These are phyloP conservation scores for Ceraclea dissimilis DNA, from an alignment of 2,888 invertebrate species.

Conservation along the genomic window DNA sequence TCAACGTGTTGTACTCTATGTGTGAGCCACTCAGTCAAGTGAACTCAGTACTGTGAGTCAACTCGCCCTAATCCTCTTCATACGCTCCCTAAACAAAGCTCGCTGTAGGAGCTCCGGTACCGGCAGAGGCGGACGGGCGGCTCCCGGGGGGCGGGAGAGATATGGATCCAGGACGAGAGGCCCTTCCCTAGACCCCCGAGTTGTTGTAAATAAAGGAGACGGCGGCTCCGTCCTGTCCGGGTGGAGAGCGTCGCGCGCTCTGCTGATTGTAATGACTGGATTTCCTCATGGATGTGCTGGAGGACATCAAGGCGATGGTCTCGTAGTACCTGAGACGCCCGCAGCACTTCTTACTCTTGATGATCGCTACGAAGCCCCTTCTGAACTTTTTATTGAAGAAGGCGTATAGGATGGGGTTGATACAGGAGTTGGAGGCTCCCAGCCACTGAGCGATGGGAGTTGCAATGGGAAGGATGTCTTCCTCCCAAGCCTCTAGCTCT, in stretches of 20 bases:
- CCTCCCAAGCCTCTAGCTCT: slow-evolving; percentile 67
- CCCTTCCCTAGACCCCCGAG: slow-evolving; percentile 57
- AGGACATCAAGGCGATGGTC: slow-evolving; percentile 77
- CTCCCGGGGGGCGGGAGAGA: slow-evolving; percentile 2
- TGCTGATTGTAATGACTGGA: slow-evolving; percentile 70
- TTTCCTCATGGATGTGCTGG: slow-evolving; percentile 77
- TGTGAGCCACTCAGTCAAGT: too few relatives aligned
- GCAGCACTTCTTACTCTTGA: slow-evolving; percentile 79
- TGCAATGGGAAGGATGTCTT: slow-evolving; percentile 69
- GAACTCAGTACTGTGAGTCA: not conserved
- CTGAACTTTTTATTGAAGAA: slow-evolving; percentile 93
- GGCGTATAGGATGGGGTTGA: slow-evolving; percentile 90
- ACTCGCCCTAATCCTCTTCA: not conserved
- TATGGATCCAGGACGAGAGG: not conserved
- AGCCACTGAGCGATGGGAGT: slow-evolving; percentile 89
- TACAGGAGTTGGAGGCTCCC: slow-evolving; percentile 90
- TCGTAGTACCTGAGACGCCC: slow-evolving; percentile 80
- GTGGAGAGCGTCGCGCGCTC: slow-evolving; percentile 46
- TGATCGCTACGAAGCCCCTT: slow-evolving; percentile 80
- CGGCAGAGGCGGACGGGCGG: not conserved
- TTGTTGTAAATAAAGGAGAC: slow-evolving; percentile 60
- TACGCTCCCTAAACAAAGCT: not conserved
- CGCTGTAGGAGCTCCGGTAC: not conserved
- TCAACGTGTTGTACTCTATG: too few relatives aligned
- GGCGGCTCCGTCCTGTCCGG: slow-evolving; percentile 41